Conservation (phyloP, 2,797 vertebrate species). For the Rhincodon typus region DNA sequence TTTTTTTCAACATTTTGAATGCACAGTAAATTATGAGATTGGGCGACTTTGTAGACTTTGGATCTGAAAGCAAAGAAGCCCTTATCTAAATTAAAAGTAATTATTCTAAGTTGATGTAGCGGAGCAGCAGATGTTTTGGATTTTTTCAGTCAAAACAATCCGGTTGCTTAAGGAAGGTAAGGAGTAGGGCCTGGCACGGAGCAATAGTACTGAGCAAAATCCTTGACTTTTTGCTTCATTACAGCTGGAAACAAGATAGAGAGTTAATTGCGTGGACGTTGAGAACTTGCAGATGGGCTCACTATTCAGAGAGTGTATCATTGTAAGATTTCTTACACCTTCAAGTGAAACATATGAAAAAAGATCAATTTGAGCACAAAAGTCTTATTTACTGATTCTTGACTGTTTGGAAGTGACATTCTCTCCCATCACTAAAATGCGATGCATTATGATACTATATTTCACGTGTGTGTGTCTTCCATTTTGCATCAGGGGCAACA, state of each 20-base stretch:
- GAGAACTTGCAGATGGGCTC: constrained; percentile 70
- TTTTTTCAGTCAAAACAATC: constrained; percentile 67
- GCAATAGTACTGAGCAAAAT: constrained; percentile 61
- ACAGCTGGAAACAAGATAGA: constrained; percentile 67
- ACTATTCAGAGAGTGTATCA: constrained; percentile 54
- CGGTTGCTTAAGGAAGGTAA: constrained; percentile 57
- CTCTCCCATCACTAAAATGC: constrained; percentile 32
- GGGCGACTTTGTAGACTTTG: constrained; percentile 60
- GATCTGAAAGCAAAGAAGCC: constrained; percentile 61
- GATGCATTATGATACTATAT: constrained; percentile 33
- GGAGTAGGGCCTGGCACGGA: constrained; percentile 56
- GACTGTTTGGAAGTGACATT: constrained; percentile 39
- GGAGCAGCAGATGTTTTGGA: constrained; percentile 71
- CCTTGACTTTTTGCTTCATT: constrained; percentile 72
- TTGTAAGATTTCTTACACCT: constrained; percentile 55
- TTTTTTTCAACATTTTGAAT: constrained; percentile 47
- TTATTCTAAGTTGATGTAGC: constrained; percentile 76
- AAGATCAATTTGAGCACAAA: not conserved
- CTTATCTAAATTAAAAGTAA: constrained; percentile 77
- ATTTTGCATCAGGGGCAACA: constrained; percentile 59
- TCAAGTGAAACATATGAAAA: constrained; percentile 45
- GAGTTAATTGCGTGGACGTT: constrained; percentile 63
- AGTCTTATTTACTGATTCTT: constrained; percentile 39
- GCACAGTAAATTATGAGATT: constrained; percentile 56
- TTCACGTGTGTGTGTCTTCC: constrained; percentile 39